Evolutionary conservation across 2,113 vertebrate species (phyloP), one percentile per base, ranked within the genome.

Genomic region (Rhineura floridana): DNA sequence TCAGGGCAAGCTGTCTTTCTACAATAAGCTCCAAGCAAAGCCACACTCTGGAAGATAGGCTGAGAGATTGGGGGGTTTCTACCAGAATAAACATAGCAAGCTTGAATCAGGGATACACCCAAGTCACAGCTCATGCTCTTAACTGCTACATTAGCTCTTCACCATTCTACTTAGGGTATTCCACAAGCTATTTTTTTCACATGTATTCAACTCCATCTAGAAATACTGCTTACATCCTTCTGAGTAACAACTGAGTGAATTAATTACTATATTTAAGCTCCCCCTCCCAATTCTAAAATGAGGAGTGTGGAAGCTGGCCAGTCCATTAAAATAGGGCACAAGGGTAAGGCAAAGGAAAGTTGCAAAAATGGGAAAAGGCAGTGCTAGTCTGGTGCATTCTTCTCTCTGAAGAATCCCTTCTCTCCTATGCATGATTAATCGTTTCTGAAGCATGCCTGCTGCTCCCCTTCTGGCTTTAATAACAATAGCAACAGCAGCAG

Each of bases 371-470:
- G 86, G 81, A 19, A 90, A 23, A 36, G 73, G 55, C 52, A 90
- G 91, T 81, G 87, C 76, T 87, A 92, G 81, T 91, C 90, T 93
- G 86, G 0, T 78, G 39, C 36, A 75, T 91, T 90, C 90, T 88
- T 92, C 88, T 93, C 94, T 92, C 90, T 91, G 42, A 85, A 86
- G 55, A 65, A 63, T 42, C 39, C 76, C 39, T 0, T 91, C 62
- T 90, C 93, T 95, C 92, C 92, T 93, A 94, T 95, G 90, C 92
- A 94, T 94, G 93, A 96, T 95, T 95, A 95, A 95, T 95, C 94
- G 93, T 92, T 92, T 87, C 90, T 87, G 94, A 93, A 93, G 94
- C 94, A 92, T 75, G 94, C 93, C 93, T 94, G 90, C 94, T 89
- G 90, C 93, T 94, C 91, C 89, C 92, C 42, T 92, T 93, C 94